Conservation (phyloP, 2,797 vertebrate species). For the Phrynocephalus guinanensis region DNA sequence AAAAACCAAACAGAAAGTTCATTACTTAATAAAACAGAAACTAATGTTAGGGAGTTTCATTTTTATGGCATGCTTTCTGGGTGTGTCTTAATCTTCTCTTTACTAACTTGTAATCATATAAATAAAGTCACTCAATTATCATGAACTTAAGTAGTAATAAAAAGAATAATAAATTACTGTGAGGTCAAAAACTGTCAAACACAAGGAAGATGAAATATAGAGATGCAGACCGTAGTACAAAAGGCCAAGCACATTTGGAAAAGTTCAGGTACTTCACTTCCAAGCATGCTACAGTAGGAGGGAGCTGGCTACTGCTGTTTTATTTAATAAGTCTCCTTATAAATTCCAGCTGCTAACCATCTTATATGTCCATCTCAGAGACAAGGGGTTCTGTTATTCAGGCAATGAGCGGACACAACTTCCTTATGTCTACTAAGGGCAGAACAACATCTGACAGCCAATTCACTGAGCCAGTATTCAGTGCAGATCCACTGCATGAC, state of each 20-base stretch:
- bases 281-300: conserved; percentile 72
- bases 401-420: conserved; percentile 18
- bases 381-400: conserved; percentile 69
- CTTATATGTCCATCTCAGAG: conserved; percentile 74
- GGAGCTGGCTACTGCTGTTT: conserved; percentile 78
- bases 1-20: conserved; percentile 50
- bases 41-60: conserved; percentile 56
- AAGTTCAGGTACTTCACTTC: conserved; percentile 74
- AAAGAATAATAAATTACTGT: conserved; percentile 78
- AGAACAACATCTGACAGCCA: conserved; percentile 40
- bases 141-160: conserved; percentile 75
- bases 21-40: conserved; percentile 68
- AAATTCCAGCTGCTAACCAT: conserved; percentile 79
- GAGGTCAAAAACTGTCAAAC: conserved; percentile 77
- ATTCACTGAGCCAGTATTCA: conserved; percentile 50
- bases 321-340: conserved; percentile 78
- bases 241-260: conserved; percentile 70
- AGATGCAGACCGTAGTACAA: conserved; percentile 69
- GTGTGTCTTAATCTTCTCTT: conserved; percentile 66
- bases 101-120: conserved; percentile 67
- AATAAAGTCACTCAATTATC: conserved; percentile 74
- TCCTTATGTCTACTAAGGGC: conserved; percentile 48
- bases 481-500: conserved; percentile 23
- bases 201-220: conserved; percentile 73
- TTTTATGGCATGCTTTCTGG: conserved; percentile 66